Percentiles rank a stretch among this genome's conserved stretches.
Evolutionary conservation across 2,888 invertebrate genomes (phyloP).

Genomic region (Nomada fabriciana): DNA sequence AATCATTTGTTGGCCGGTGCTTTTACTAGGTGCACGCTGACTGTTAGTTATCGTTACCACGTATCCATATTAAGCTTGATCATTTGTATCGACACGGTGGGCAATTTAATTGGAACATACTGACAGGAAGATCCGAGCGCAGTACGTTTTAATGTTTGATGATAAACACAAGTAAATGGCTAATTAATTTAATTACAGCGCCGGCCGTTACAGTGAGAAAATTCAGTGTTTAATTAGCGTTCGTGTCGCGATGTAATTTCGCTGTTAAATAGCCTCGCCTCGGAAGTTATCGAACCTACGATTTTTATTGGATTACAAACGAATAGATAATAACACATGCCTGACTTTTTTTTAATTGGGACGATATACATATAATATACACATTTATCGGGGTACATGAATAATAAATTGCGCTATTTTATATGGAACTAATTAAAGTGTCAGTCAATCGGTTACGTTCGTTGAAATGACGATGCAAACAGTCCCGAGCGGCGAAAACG

Average conservation of each 20-base stretch:
- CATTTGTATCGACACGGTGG: constrained; percentile 46
- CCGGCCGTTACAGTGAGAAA: constrained; percentile 32
- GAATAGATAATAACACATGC: no score
- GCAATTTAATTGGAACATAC: constrained; percentile 58
- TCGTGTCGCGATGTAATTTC: constrained; percentile 22
- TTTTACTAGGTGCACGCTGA: constrained; percentile 25
- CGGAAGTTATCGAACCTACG: constrained; percentile 2
- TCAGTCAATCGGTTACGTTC: background rate
- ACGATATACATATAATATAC: no score
- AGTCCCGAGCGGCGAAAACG: background rate
- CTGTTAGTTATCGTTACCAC: constrained; percentile 38
- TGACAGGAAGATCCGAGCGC: constrained; percentile 41
- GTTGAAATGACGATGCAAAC: background rate
- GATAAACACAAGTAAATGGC: constrained; percentile 41
- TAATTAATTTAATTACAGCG: constrained; percentile 58
- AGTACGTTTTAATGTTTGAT: constrained; percentile 36
- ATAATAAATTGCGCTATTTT: no score
- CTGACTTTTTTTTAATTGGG: no score
- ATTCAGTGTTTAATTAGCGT: constrained; percentile 38
- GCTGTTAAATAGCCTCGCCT: constrained; percentile 11
- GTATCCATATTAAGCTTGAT: constrained; percentile 37
- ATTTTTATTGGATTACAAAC: constrained; percentile 7
- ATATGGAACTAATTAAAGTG: background rate
- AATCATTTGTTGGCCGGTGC: constrained; percentile 48
- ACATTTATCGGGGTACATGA: no score